Conservation (phyloP, 2,797 vertebrate species). For the Rhynchotus rufescens region DNA sequence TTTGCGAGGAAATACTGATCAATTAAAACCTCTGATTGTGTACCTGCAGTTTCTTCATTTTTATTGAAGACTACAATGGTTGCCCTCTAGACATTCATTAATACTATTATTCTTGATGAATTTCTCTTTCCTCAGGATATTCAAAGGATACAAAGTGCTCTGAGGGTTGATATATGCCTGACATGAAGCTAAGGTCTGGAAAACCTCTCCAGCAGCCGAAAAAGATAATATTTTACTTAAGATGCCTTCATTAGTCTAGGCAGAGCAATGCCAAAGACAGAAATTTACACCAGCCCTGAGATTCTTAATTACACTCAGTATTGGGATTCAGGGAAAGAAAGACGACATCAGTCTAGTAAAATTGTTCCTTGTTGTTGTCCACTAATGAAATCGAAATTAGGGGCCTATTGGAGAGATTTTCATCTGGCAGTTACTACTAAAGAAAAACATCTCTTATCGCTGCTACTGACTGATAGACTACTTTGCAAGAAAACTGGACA, state of each 20-base stretch:
- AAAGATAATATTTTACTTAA: conserved; percentile 66
- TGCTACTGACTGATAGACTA: conserved; percentile 8
- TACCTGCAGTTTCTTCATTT: conserved; percentile 79
- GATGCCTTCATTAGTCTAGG: conserved; percentile 61
- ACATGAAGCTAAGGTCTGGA: conserved; percentile 78
- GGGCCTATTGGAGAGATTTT: conserved; percentile 26
- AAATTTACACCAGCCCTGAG: conserved; percentile 50
- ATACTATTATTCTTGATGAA: conserved; percentile 86
- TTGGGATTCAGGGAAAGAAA: conserved; percentile 46
- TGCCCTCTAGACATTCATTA: conserved; percentile 83
- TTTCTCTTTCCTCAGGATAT: conserved; percentile 84
- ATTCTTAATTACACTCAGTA: conserved; percentile 56
- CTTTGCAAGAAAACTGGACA: conserved; percentile 16
- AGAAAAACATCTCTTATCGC: conserved; percentile 11
- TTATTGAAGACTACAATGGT: conserved; percentile 83
- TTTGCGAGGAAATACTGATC: conserved; percentile 69
- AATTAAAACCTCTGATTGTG: conserved; percentile 77
- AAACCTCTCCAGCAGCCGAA: conserved; percentile 69
- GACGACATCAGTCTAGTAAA: conserved; percentile 18
- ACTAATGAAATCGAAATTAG: conserved; percentile 38
- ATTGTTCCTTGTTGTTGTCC: conserved; percentile 24
- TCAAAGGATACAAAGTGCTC: conserved; percentile 80
- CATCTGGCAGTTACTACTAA: conserved; percentile 28
- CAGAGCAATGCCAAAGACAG: conserved; percentile 35
- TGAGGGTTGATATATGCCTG: conserved; percentile 86